phyloP scores from a whole-genome alignment of 2,797 vertebrate genomes.

The Sebastes aleutianus region DNA sequence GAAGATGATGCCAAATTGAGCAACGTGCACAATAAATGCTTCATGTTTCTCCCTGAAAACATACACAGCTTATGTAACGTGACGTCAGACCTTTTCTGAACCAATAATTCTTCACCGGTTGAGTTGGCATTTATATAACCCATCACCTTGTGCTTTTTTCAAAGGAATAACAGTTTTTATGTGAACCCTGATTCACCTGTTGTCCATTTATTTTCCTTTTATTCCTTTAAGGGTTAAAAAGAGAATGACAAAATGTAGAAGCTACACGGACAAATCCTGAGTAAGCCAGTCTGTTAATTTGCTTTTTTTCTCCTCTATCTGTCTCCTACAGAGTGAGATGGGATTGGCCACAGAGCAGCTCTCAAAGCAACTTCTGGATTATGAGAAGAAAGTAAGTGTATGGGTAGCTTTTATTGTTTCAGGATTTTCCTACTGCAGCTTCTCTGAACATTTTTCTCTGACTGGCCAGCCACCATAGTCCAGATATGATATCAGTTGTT shows the following conservation, averaged over 20 bases:
- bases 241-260: not conserved
- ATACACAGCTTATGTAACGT: not conserved
- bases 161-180: not conserved
- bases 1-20: not conserved
- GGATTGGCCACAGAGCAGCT: constrained; percentile 96
- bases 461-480: not conserved
- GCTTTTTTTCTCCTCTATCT: not conserved
- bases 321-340: constrained; percentile 92
- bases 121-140: constrained; percentile 9
- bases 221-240: not conserved
- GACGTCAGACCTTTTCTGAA: not conserved
- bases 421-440: not conserved
- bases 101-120: not conserved
- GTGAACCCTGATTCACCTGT: not conserved
- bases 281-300: not conserved
- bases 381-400: constrained; percentile 93
- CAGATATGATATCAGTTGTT: not conserved
- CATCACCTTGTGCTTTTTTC: not conserved
- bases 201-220: not conserved
- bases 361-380: constrained; percentile 92
- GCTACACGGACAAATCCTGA: not conserved
- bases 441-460: not conserved
- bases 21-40: not conserved
- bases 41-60: not conserved
- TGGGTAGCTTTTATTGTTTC: not conserved